Evolutionary conservation across 2,888 invertebrate genomes (phyloP).

Genomic region (Cylindroiulus punctatus): DNA sequence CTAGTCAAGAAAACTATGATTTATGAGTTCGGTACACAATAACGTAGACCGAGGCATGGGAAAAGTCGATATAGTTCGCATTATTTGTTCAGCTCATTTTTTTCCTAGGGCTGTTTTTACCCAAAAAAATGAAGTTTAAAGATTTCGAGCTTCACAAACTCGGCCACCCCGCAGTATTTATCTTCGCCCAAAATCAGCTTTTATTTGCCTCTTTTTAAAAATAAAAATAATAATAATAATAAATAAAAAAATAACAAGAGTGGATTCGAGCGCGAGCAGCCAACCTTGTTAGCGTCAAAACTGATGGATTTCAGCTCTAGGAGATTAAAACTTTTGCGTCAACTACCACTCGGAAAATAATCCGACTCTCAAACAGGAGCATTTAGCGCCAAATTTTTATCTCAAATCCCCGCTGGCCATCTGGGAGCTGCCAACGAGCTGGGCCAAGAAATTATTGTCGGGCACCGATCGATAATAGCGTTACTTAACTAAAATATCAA

Average conservation of each 20-base stretch:
- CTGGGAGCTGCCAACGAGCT: not conserved
- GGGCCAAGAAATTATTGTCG: constrained; percentile 15
- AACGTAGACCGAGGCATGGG: not conserved
- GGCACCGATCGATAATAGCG: not conserved
- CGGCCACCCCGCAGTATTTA: not conserved
- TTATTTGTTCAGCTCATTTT: not conserved
- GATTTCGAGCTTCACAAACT: not conserved
- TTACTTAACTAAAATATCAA: constrained; percentile 42
- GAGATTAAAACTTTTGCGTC: constrained; percentile 30
- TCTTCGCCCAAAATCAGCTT: not conserved
- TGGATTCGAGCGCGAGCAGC: constrained; percentile 7
- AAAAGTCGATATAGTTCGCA: not conserved
- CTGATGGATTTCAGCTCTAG: not conserved
- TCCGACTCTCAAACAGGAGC: constrained; percentile 6
- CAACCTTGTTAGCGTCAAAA: constrained; percentile 14
- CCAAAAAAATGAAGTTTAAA: not conserved
- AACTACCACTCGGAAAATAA: not conserved
- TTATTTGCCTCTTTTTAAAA: constrained; percentile 8
- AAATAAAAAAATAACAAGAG: not conserved
- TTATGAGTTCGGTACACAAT: not conserved
- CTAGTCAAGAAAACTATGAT: constrained; percentile 21
- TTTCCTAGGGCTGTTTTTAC: not conserved
- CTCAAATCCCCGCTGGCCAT: constrained; percentile 25
- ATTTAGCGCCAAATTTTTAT: not conserved
- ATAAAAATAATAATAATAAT: not conserved